Evolutionary conservation across 2,113 vertebrate species (phyloP).

Genomic region (Picathartes gymnocephalus): DNA sequence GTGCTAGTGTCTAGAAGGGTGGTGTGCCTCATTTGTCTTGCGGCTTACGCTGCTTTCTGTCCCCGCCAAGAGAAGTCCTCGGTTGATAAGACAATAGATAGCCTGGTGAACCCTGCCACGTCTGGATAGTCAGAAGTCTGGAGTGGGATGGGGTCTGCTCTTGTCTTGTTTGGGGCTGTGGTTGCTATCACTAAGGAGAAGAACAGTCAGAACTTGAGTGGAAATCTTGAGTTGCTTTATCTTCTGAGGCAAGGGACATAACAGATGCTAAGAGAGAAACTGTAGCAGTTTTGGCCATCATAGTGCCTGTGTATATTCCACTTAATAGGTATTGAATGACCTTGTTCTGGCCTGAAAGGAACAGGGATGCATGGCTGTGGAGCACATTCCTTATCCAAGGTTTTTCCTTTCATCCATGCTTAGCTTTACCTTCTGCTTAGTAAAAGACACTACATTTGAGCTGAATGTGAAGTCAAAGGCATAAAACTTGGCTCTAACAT

Average conservation of each 20-base stretch:
- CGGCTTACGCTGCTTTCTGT: not conserved
- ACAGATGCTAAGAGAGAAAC: not conserved
- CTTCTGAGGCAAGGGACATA: not conserved
- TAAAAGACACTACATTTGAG: not conserved
- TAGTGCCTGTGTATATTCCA: not conserved
- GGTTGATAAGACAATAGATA: not conserved
- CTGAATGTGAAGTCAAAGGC: not conserved
- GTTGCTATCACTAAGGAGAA: not conserved
- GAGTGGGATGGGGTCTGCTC: not conserved
- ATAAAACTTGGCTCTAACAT: not conserved
- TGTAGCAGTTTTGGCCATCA: not conserved
- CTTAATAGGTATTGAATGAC: not conserved
- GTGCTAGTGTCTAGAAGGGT: not conserved
- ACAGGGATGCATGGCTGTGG: not conserved
- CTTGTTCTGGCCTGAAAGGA: not conserved
- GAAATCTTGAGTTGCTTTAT: not conserved
- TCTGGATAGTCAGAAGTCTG: not conserved
- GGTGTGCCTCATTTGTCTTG: rapidly evolving
- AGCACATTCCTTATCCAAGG: not conserved
- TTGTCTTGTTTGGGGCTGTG: not conserved
- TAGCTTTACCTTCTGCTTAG: not conserved
- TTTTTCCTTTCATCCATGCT: not conserved
- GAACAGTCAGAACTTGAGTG: not conserved
- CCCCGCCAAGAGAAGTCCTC: not conserved
- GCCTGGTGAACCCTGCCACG: not conserved